Conservation (phyloP, 2,797 vertebrate genomes). For the Nasua narica region DNA sequence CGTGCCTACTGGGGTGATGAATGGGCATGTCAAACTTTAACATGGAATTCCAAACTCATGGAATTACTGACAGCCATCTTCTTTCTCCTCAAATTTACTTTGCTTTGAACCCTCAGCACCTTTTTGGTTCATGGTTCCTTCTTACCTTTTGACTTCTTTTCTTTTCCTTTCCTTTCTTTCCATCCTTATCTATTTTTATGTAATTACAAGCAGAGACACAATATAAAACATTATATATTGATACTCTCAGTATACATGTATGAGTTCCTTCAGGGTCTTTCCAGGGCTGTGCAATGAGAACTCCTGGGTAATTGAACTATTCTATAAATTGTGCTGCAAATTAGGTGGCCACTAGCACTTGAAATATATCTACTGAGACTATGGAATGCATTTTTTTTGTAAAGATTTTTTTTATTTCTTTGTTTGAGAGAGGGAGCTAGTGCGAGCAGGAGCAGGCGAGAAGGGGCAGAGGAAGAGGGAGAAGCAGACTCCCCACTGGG, state of each 20-base stretch:
- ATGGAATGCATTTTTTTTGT: background rate
- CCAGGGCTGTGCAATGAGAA: background rate
- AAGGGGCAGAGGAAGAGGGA: background rate
- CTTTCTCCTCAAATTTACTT: background rate
- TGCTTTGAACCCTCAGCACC: background rate
- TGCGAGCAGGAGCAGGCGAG: accelerated
- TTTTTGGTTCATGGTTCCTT: background rate
- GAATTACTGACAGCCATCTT: background rate
- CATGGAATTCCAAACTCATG: too few relatives aligned
- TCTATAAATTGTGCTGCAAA: background rate
- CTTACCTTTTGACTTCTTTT: too few relatives aligned
- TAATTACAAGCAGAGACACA: background rate
- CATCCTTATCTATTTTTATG: background rate
- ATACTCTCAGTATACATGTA: background rate
- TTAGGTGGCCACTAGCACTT: background rate
- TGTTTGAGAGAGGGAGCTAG: background rate
- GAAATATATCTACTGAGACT: background rate
- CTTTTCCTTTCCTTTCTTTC: background rate
- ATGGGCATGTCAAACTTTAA: background rate
- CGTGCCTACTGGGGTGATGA: background rate
- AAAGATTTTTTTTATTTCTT: background rate
- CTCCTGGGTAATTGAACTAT: background rate
- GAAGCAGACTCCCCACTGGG: background rate
- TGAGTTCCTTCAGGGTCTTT: background rate
- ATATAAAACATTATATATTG: background rate